Percentiles rank a stretch among this genome's conserved stretches.
phyloP scores from a whole-genome alignment of 2,888 invertebrate genomes.

The Opisthograptis luteolata region DNA sequence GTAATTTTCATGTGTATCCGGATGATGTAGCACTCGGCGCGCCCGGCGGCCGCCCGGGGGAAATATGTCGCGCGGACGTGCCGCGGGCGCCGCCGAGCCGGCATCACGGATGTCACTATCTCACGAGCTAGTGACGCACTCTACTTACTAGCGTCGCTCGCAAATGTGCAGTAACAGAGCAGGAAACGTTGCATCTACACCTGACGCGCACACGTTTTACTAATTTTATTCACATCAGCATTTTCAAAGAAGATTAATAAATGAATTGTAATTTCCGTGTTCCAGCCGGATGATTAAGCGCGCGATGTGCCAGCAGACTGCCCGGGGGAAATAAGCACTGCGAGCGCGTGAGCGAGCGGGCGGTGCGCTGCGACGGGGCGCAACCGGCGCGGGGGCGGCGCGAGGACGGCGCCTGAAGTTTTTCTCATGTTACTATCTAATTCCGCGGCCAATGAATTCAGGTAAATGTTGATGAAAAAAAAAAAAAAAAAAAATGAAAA shows the following conservation, averaged over 20 bases:
- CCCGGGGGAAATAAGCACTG: conserved; percentile 1
- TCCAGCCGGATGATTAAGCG: background rate
- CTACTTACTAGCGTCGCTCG: too few relatives aligned
- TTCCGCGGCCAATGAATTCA: too few relatives aligned
- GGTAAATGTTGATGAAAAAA: too few relatives aligned
- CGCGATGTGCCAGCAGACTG: background rate
- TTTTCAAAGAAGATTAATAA: background rate
- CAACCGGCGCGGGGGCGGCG: background rate
- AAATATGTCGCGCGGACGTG: conserved; percentile 4
- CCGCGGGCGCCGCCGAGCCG: background rate
- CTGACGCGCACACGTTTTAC: background rate
- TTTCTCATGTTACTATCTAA: background rate
- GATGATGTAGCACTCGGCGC: conserved; percentile 2
- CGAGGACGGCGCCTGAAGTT: background rate
- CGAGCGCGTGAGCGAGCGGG: background rate
- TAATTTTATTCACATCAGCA: background rate
- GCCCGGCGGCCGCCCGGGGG: conserved; percentile 3
- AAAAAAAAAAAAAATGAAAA: too few relatives aligned
- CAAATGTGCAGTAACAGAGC: background rate
- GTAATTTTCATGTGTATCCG: background rate
- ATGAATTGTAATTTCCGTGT: background rate
- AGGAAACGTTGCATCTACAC: background rate
- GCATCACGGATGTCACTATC: background rate
- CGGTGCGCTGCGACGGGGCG: background rate
- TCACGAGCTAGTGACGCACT: background rate